Percentiles rank a stretch among this genome's conserved stretches.
Evolutionary conservation across 2,797 vertebrate species (phyloP).

Genomic region (Paedocypris micromegethes): DNA sequence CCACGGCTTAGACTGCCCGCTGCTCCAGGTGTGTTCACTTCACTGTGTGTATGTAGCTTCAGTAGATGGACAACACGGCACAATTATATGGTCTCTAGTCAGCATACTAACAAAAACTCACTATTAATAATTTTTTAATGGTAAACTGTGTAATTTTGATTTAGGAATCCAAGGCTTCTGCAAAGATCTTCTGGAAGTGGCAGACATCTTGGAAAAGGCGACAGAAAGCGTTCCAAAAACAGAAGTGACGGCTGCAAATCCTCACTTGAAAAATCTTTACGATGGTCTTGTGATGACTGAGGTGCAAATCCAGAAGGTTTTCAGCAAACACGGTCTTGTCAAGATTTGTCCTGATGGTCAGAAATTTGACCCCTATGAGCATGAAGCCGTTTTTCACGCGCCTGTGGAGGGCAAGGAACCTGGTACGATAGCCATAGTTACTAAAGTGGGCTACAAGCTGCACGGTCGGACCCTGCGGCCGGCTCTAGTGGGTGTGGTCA

Average conservation of each 20-base stretch:
- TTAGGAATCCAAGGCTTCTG: slow-evolving; percentile 94
- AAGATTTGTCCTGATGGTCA: slow-evolving; percentile 82
- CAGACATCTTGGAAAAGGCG: slow-evolving; percentile 93
- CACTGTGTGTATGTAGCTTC: no score
- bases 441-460: slow-evolving; percentile 94
- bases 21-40: not conserved
- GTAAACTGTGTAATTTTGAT: not conserved
- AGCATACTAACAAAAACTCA: no score
- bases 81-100: no score
- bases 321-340: slow-evolving; percentile 85
- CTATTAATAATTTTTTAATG: no score
- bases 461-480: slow-evolving; percentile 90
- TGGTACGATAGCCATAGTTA: slow-evolving; percentile 83
- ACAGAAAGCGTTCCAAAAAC: slow-evolving; percentile 88
- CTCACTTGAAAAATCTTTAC: slow-evolving; percentile 89
- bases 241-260: slow-evolving; percentile 82
- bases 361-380: slow-evolving; percentile 94
- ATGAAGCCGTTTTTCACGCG: slow-evolving; percentile 88
- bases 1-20: no score
- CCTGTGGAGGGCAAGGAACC: slow-evolving; percentile 83
- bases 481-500: slow-evolving; percentile 89
- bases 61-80: no score
- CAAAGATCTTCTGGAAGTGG: slow-evolving; percentile 94
- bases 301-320: slow-evolving; percentile 91
- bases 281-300: slow-evolving; percentile 93